Conservation (phyloP, 2,888 invertebrate genomes). For the Troglohyphantes excavatus region DNA sequence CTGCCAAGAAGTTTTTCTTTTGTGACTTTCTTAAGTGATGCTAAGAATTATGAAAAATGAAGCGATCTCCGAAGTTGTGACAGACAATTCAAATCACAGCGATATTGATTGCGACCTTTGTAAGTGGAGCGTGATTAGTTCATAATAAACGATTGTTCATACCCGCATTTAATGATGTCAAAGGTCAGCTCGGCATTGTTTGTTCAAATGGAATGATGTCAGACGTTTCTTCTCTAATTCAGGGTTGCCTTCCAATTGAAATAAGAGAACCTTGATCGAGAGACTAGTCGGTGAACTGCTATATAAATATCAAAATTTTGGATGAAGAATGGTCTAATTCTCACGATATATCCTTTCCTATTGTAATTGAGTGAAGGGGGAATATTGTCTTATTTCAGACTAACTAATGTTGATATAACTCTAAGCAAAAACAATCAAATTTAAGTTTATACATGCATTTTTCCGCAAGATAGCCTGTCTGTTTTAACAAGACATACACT, state of each 20-base stretch:
- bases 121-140: conserved; percentile 6
- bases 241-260: neutral
- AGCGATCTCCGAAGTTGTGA: too few species aligned
- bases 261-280: neutral
- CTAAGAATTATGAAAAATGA: too few species aligned
- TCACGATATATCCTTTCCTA: neutral
- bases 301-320: neutral
- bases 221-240: conserved; percentile 9
- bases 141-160: conserved; percentile 9
- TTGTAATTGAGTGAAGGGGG: neutral
- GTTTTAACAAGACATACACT: too few species aligned
- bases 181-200: conserved; percentile 1
- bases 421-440: too few species aligned
- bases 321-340: neutral
- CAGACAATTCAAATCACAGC: neutral
- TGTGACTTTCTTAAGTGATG: too few species aligned
- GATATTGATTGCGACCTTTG: conserved; percentile 1
- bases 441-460: too few species aligned
- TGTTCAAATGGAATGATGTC: conserved; percentile 2
- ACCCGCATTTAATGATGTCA: neutral
- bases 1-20: too few species aligned
- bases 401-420: too few species aligned
- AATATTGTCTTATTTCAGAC: too few species aligned
- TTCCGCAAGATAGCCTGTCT: too few species aligned
- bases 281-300: conserved; percentile 9